Base-by-base conservation (phyloP, 2,113 vertebrate genomes). In the Tachysurus fulvidraco region DNA sequence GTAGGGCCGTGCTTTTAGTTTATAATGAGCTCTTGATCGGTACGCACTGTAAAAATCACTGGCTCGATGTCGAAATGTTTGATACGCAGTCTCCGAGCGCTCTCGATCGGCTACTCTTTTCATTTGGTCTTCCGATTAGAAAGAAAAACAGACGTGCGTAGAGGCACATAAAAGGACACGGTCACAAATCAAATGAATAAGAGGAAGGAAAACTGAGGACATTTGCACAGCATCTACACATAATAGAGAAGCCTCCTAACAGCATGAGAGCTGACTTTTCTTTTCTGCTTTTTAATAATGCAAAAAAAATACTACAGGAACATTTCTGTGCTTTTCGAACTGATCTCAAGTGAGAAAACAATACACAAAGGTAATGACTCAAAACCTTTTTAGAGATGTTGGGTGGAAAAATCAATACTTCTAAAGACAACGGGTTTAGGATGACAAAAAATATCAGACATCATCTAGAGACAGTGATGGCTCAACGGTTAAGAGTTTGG, bases 141-240 rank as follows among this genome's bases (percentile, higher is more conserved):
- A 62, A 19, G 73, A 73, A 60, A 73, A 60, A 46, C 50, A 59
- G 67, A 44, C 54, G 12, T n/a, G n/a, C 81, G 77, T 55, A 69
- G 62, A 28, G 36, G 36, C 36, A 36, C 85, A 64, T 65, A 28
- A 78, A 9, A 3, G 41, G 13, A 46, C 54, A 84, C 7, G 6
- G 13, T 60, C 36, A 76, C 69, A 74, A 46, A 76, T 60, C 55
- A 76, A 59, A 59, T 46, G 73, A 74, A 57, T 36, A n/a, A 84
- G 83, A 57, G 1, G 5, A 30, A 55, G 19, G 46, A 57, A 25
- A 73, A 36, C 12, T 0, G 54, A 23, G 12, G 0, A 21, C 57
- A 54, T 54, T 69, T 11, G 17, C 17, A 1, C 41, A 54, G 36
- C 64, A 30, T 67, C 16, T 1, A 44, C 28, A 52, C 28, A 60